Evolutionary conservation across 2,888 invertebrate species (phyloP).

Genomic region (Synanthedon formicaeformis): DNA sequence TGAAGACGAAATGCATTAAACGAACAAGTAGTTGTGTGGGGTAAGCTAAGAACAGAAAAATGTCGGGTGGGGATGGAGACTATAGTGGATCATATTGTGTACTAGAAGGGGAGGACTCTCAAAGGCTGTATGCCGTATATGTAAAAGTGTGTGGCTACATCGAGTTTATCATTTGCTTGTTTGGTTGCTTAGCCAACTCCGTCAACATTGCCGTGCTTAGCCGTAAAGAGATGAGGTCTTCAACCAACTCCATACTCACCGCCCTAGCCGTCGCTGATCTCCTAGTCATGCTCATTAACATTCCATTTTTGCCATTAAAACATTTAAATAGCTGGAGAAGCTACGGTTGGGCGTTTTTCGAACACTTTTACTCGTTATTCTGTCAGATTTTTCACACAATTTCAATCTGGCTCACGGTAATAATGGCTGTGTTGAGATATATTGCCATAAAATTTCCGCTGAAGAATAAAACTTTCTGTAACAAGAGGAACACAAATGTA

Average conservation of each 20-base stretch:
- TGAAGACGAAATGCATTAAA: no score
- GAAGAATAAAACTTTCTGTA: slow-evolving; percentile 84
- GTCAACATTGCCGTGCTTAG: slow-evolving; percentile 92
- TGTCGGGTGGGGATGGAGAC: slow-evolving; percentile 9
- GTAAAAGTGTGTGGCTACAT: slow-evolving; percentile 84
- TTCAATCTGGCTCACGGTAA: slow-evolving; percentile 93
- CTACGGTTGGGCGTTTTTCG: slow-evolving; percentile 83
- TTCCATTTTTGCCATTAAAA: slow-evolving; percentile 83
- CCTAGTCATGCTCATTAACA: slow-evolving; percentile 93
- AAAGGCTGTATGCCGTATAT: slow-evolving; percentile 75
- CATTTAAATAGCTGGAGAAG: slow-evolving; percentile 39
- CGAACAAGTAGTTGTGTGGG: no score
- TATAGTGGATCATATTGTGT: slow-evolving; percentile 58
- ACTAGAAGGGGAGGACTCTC: slow-evolving; percentile 69
- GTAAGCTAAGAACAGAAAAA: background rate
- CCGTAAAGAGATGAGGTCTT: slow-evolving; percentile 89
- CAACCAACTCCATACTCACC: slow-evolving; percentile 93
- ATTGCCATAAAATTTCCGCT: slow-evolving; percentile 89
- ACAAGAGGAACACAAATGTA: slow-evolving; percentile 79
- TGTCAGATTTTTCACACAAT: slow-evolving; percentile 90
- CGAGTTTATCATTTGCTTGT: slow-evolving; percentile 86
- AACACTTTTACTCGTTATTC: slow-evolving; percentile 90
- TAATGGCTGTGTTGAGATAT: slow-evolving; percentile 92
- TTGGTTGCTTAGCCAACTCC: slow-evolving; percentile 90
- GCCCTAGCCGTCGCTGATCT: slow-evolving; percentile 92